Base-by-base conservation (phyloP, 2,113 vertebrate species). In the Cebidichthys violaceus region DNA sequence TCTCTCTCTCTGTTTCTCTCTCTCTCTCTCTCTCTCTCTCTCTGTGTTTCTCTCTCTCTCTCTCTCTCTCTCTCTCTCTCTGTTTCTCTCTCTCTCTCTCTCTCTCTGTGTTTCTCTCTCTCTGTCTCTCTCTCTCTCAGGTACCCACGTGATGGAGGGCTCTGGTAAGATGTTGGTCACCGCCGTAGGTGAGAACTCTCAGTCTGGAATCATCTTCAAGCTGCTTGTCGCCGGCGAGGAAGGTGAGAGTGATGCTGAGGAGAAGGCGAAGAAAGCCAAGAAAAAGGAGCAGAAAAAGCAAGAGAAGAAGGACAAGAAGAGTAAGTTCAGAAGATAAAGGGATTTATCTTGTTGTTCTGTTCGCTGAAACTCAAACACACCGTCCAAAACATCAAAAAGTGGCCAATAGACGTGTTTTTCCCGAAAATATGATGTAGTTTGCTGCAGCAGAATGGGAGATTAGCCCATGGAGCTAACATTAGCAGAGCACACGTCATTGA, bases 131-230 rank as follows among this genome's bases (percentile, higher is more conserved):
- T 41, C 43, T 17, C 31, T 31, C n/a, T 39, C 59, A 99, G 98
- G 98, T 77, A 99, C 98, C 61, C 98, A 99, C 84, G 98, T 99
- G 52, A 99, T 99, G 98, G 98, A 99, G 94, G 98, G 98, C 79
- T 99, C 98, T 67, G 98, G 97, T 72, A 97, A 97, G 94, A 97
- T 99, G 95, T 79, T 99, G 64, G 97, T 99, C 79, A 98, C 97
- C 29, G 98, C 97, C 62, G 97, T 99, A 27, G 98, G 98, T 45
- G 91, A 98, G 50, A 99, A 99, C 93, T 99, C 98, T 83, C 98
- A 99, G 91, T 99, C 97, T 82, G 98, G 98, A 92, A 99, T 99
- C 84, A 99, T 99, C 86, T 99, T 98, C 89, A 97, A 96, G 9
- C 96, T 99, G 88, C 97, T 99, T 18, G 97, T 97, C 22, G 96